phyloP scores from a whole-genome alignment of 2,888 invertebrate genomes.

The Meta bourneti region DNA sequence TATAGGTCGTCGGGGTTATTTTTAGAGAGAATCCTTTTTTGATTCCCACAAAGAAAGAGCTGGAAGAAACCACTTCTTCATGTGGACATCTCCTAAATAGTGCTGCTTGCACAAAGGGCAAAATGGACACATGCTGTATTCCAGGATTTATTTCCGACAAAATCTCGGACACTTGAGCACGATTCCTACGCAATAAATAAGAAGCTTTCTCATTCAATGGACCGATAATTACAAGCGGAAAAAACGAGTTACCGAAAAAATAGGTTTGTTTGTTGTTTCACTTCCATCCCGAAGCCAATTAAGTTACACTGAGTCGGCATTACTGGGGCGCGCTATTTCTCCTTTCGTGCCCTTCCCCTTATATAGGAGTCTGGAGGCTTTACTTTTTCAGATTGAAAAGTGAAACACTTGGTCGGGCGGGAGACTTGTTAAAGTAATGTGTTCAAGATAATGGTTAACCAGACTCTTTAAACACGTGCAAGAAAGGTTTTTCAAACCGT shows the following conservation, averaged over 20 bases:
- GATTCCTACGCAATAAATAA: conserved; percentile 31
- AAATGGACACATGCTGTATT: conserved; percentile 8
- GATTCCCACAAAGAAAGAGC: neutral
- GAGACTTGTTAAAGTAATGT: too few species aligned
- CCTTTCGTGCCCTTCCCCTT: neutral
- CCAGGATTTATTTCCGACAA: conserved; percentile 20
- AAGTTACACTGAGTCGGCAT: conserved; percentile 16
- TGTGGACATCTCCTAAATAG: neutral
- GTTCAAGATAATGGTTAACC: too few species aligned
- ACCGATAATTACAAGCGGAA: conserved; percentile 37
- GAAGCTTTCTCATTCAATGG: conserved; percentile 22
- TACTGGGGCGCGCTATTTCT: neutral
- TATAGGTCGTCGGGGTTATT: too few species aligned
- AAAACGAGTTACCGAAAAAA: conserved; percentile 4
- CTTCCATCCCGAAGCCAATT: conserved; percentile 30
- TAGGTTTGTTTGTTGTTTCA: conserved; percentile 20
- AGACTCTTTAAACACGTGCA: too few species aligned
- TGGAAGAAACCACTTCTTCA: neutral
- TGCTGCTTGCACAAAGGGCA: conserved; percentile 1
- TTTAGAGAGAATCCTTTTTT: too few species aligned
- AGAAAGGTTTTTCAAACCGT: too few species aligned
- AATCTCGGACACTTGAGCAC: conserved; percentile 41
- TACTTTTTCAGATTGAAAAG: too few species aligned
- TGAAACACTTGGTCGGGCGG: too few species aligned
- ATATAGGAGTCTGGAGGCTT: neutral